phyloP scores from a whole-genome alignment of 2,797 vertebrate species.

The Acrossocheilus fasciatus region DNA sequence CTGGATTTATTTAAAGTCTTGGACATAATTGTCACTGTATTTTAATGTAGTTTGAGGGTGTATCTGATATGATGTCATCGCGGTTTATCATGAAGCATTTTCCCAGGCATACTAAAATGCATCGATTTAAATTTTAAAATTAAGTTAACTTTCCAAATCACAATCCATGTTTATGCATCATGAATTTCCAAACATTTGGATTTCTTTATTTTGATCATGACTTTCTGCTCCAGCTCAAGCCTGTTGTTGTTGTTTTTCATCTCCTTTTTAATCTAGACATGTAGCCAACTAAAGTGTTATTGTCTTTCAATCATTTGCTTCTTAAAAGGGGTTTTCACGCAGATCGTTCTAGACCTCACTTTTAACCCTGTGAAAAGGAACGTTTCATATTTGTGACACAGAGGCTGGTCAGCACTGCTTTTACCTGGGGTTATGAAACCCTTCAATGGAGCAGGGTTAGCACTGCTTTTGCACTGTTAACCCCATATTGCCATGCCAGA shows the following conservation, averaged over 20 bases:
- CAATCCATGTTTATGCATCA: background rate
- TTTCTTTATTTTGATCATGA: background rate
- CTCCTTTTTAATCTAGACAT: background rate
- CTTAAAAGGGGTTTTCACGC: background rate
- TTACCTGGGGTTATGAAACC: background rate
- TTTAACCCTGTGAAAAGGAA: background rate
- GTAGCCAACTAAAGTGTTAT: background rate
- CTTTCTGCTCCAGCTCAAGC: background rate
- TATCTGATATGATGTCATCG: conserved; percentile 45
- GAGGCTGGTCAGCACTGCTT: background rate
- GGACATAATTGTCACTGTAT: conserved; percentile 38
- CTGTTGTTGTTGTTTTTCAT: background rate
- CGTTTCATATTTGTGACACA: background rate
- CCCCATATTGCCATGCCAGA: background rate
- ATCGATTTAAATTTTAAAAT: background rate
- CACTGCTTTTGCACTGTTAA: background rate
- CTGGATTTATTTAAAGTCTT: conserved; percentile 54
- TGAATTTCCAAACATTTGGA: background rate
- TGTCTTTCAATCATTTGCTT: background rate
- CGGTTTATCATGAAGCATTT: conserved; percentile 1
- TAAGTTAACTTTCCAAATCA: background rate
- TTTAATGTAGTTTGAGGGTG: conserved; percentile 35
- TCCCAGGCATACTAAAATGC: conserved; percentile 26
- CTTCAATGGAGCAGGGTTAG: background rate
- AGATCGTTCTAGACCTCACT: background rate